Base-by-base conservation (phyloP, 2,113 vertebrate species). In the Isurus oxyrinchus region DNA sequence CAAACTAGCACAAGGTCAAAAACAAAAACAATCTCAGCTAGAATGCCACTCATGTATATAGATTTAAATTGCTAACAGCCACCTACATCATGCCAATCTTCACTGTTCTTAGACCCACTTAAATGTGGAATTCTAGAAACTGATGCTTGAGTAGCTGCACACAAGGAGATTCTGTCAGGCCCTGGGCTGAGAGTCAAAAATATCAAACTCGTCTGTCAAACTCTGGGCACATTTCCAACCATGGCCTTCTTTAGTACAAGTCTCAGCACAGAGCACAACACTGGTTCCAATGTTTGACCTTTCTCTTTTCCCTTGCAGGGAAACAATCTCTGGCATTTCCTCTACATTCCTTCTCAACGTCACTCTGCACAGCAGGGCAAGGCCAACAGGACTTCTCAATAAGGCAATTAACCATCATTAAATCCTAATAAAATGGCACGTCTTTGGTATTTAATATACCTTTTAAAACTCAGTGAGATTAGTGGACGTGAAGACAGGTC, bases 301-400 rank as follows among this genome's bases (percentile, higher is more conserved):
- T 49, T 23, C n/a, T 23, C 90, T n/a, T 23, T 63, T 63, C 59
- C 90, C n/a, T 63, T 19, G 59, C 90, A 94, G 59, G 19, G 35
- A 63, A 94, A 94, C 59, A 63, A 66, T 94, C 59, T 23, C 59
- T 40, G 59, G 90, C 10, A 94, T 94, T 94, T 94, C 90, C 90
- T 61, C 10, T n/a, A 63, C 31, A 61, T 44, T n/a, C 59, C 90
- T 63, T 14, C 81, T 0, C 88, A 91, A n/a, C 57, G n/a, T 91
- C 59, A n/a, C 35, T n/a, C 5, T 44, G 40, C 81, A 21, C 40
- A 94, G 35, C 90, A 40, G 61, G 59, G 59, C n/a, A 44, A 63
- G 40, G 59, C 8, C 59, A 94, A 94, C 35, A 63, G 59, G 59
- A 0, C 59, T 63, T 40, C 59, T 23, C 90, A 94, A 35, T 23